Evolutionary conservation across 2,888 invertebrate species (phyloP).

Genomic region (Ophraella communa): DNA sequence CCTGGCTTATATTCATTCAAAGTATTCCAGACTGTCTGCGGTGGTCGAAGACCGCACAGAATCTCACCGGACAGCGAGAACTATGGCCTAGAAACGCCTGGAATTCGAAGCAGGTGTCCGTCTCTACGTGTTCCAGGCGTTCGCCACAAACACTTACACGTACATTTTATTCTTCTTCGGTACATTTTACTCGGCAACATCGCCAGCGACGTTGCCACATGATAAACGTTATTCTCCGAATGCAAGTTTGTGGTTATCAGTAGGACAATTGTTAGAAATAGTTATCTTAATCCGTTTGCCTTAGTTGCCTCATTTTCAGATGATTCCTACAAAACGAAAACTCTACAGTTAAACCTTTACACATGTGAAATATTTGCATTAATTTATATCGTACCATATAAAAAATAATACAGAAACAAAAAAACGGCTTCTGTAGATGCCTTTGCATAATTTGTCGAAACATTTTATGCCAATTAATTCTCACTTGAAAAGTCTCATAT

Average conservation of each 20-base stretch:
- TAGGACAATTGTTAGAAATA: background rate
- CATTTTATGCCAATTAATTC: too few relatives aligned
- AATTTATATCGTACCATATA: too few relatives aligned
- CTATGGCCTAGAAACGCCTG: constrained; percentile 33
- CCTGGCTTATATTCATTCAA: constrained; percentile 8
- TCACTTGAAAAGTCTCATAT: too few relatives aligned
- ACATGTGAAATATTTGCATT: too few relatives aligned
- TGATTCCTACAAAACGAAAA: too few relatives aligned
- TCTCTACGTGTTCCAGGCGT: constrained; percentile 13
- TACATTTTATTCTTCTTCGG: constrained; percentile 21
- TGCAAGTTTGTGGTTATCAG: background rate
- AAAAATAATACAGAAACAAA: too few relatives aligned
- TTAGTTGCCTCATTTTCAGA: too few relatives aligned
- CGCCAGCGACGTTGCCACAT: background rate
- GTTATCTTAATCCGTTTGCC: background rate
- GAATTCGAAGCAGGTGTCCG: constrained; percentile 38
- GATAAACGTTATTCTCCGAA: background rate
- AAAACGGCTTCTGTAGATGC: too few relatives aligned
- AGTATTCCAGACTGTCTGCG: constrained; percentile 19
- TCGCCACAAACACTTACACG: constrained; percentile 36
- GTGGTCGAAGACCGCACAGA: constrained; percentile 27
- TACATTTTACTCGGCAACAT: background rate
- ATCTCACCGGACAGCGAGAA: constrained; percentile 34
- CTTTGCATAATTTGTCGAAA: too few relatives aligned
- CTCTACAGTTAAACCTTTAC: too few relatives aligned